These are phyloP conservation scores for Tapirus indicus DNA, from an alignment of 2,797 vertebrate genomes.

Conservation along the genomic window DNA sequence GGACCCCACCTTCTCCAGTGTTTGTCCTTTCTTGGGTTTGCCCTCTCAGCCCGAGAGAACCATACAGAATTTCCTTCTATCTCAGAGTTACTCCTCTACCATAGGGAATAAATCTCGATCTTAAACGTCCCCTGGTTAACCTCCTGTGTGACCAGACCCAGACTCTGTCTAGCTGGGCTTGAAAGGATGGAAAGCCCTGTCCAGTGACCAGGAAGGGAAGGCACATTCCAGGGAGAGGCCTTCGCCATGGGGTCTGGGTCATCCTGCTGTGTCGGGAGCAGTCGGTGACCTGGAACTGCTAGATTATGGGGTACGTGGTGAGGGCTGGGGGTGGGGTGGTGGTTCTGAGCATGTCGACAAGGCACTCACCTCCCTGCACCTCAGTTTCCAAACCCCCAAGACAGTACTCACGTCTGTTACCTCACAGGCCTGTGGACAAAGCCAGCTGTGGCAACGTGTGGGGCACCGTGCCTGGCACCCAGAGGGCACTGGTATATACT, in stretches of 20 bases:
- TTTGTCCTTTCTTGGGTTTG: not conserved
- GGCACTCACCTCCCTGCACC: not conserved
- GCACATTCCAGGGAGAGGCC: not conserved
- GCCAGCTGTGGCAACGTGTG: accelerated
- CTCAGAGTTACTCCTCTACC: too few relatives aligned
- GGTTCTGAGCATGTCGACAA: not conserved
- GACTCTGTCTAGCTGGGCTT: not conserved
- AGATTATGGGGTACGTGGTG: accelerated
- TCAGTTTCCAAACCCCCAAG: not conserved
- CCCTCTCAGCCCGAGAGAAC: not conserved
- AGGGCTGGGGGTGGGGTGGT: not conserved
- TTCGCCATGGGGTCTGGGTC: not conserved
- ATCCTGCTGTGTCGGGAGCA: not conserved
- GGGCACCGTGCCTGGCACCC: not conserved
- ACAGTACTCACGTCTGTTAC: not conserved
- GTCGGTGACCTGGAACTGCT: not conserved
- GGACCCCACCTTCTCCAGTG: not conserved
- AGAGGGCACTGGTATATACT: accelerated
- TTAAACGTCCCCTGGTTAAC: not conserved
- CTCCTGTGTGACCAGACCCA: not conserved
- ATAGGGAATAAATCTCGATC: not conserved
- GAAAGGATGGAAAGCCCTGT: not conserved
- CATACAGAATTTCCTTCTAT: not conserved
- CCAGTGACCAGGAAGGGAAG: not conserved
- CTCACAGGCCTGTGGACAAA: not conserved